These are phyloP conservation scores for Epinephelus fuscoguttatus DNA, from an alignment of 2,113 vertebrate species.

Conservation along the genomic window DNA sequence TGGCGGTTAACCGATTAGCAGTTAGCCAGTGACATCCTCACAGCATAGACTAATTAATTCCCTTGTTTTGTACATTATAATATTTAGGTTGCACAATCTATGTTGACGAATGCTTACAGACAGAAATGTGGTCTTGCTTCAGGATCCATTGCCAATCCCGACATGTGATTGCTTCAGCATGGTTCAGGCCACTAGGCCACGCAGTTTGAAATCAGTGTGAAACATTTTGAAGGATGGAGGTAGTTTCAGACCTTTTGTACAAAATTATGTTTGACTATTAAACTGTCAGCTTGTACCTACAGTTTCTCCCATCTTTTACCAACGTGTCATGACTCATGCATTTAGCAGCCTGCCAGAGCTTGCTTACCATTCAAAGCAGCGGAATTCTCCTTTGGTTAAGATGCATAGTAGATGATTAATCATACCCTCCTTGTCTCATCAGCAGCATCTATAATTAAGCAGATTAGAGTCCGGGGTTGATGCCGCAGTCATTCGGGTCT, in stretches of 20 bases:
- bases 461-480: constrained; percentile 43
- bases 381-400: constrained; percentile 35
- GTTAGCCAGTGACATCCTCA: too few species aligned
- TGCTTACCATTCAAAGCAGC: constrained; percentile 21
- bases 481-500: constrained; percentile 36
- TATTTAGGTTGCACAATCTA: not conserved
- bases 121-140: not conserved
- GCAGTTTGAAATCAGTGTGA: not conserved
- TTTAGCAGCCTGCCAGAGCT: not conserved
- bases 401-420: constrained; percentile 51
- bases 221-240: too few species aligned
- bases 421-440: constrained; percentile 47
- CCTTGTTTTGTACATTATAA: not conserved
- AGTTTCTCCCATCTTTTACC: not conserved
- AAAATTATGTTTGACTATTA: not conserved
- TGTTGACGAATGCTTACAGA: not conserved
- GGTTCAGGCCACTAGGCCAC: not conserved
- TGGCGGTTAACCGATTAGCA: too few species aligned
- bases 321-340: not conserved
- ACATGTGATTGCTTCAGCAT: not conserved
- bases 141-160: too few species aligned
- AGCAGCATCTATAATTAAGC: constrained; percentile 63
- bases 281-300: not conserved
- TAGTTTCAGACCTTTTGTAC: not conserved
- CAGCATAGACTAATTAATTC: not conserved